These are phyloP conservation scores for Dexiosoma caninum DNA, from an alignment of 2,888 invertebrate species.

Conservation along the genomic window DNA sequence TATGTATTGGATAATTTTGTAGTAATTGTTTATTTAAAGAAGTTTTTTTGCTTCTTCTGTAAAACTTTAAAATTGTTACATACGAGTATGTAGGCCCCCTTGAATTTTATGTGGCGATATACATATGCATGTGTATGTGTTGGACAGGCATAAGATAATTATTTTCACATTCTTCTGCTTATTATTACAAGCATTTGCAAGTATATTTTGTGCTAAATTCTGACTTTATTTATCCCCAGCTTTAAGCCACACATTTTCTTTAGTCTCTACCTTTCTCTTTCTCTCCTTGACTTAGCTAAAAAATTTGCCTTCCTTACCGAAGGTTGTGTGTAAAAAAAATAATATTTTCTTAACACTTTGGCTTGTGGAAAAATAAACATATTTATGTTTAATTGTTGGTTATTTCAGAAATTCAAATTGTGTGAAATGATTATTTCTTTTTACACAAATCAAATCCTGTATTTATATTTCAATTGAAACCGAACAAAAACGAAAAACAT, in stretches of 20 bases:
- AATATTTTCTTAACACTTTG: constrained; percentile 57
- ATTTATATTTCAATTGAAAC: background rate
- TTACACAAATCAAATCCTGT: constrained; percentile 54
- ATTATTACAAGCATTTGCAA: constrained; percentile 3
- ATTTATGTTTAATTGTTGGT: constrained; percentile 2
- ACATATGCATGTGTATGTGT: no score
- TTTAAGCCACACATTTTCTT: constrained; percentile 43
- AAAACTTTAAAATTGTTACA: no score
- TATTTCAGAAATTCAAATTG: constrained; percentile 24
- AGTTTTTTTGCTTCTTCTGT: no score
- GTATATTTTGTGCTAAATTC: constrained; percentile 19
- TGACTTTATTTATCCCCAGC: background rate
- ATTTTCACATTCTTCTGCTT: constrained; percentile 17
- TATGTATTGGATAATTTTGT: no score
- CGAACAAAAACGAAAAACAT: background rate
- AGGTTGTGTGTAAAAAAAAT: background rate
- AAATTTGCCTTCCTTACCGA: background rate
- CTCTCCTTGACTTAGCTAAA: background rate
- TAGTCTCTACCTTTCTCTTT: background rate
- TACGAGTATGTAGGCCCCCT: no score
- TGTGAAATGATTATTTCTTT: constrained; percentile 62
- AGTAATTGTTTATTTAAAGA: no score
- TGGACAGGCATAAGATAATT: background rate
- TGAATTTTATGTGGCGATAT: no score
- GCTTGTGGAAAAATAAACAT: constrained; percentile 19